These are phyloP conservation scores for Drosophila paramelanica DNA, from an alignment of 2,888 invertebrate species.

Conservation along the genomic window DNA sequence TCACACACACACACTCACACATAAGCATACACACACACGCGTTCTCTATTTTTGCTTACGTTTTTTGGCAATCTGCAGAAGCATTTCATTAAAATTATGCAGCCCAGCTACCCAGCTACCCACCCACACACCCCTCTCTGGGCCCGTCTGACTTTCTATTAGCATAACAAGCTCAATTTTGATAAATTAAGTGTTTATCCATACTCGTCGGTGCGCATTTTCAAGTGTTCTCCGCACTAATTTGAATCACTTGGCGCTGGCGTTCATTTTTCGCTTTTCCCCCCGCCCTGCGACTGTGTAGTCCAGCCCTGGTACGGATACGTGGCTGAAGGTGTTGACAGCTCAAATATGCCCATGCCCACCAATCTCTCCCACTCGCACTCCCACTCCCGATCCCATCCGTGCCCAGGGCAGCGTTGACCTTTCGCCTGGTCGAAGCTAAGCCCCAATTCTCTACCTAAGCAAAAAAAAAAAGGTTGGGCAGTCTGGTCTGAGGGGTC, in stretches of 20 bases:
- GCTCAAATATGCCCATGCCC: constrained; percentile 67
- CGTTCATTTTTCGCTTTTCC: constrained; percentile 19
- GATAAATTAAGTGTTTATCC: constrained; percentile 84
- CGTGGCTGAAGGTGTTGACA: constrained; percentile 67
- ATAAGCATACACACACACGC: constrained; percentile 15
- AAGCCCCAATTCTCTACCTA: too few relatives aligned
- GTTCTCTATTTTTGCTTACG: constrained; percentile 33
- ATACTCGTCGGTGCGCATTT: constrained; percentile 47
- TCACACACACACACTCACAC: constrained; percentile 1
- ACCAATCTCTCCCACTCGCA: background rate
- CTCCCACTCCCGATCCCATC: background rate
- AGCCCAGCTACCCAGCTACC: constrained; percentile 11
- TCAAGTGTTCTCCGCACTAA: constrained; percentile 60
- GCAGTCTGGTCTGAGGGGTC: constrained; percentile 1
- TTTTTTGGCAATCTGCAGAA: constrained; percentile 45
- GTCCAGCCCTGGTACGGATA: constrained; percentile 3
- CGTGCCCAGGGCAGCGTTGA: constrained; percentile 63
- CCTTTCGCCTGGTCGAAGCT: constrained; percentile 49
- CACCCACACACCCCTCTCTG: too few relatives aligned
- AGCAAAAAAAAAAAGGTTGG: constrained; percentile 10
- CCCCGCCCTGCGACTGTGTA: background rate
- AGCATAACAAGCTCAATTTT: constrained; percentile 81
- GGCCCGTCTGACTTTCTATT: constrained; percentile 67
- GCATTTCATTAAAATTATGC: constrained; percentile 63
- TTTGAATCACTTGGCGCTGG: constrained; percentile 61